These are phyloP conservation scores for Corydoras sp. DNA, from an alignment of 2,113 vertebrate species.

Conservation along the genomic window DNA sequence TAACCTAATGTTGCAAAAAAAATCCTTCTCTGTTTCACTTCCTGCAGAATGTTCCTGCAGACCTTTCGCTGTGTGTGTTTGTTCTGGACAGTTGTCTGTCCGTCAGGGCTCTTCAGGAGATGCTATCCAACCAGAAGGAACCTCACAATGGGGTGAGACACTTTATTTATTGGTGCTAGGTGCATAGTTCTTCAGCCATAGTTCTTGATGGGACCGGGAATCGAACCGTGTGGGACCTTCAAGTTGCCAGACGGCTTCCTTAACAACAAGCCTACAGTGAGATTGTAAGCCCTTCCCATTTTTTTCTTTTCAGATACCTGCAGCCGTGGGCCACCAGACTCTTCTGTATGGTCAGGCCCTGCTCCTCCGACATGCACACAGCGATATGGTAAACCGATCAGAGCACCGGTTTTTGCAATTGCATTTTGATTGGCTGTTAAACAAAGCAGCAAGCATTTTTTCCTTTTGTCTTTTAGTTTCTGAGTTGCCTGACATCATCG, in stretches of 20 bases:
- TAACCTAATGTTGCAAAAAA: neutral
- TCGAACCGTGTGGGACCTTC: too few relatives aligned
- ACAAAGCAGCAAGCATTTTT: neutral
- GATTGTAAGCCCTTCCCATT: too few relatives aligned
- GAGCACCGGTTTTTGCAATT: neutral
- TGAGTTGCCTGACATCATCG: conserved; percentile 87
- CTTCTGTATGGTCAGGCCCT: conserved; percentile 90
- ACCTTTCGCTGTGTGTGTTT: conserved; percentile 64
- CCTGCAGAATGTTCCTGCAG: conserved; percentile 69
- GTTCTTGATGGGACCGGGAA: too few relatives aligned
- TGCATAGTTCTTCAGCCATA: too few relatives aligned
- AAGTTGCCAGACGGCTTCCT: too few relatives aligned
- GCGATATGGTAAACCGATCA: conserved; percentile 76
- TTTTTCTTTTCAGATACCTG: conserved; percentile 64
- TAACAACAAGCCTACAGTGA: too few relatives aligned
- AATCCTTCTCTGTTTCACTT: conserved; percentile 13
- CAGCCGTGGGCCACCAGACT: conserved; percentile 78
- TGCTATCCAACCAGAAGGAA: conserved; percentile 53
- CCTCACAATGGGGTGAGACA: conserved; percentile 48
- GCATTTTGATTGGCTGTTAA: neutral
- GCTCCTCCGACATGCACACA: conserved; percentile 85
- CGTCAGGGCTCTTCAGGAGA: conserved; percentile 68
- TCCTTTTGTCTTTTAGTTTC: conserved; percentile 65
- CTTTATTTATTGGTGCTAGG: neutral
- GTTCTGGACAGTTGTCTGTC: conserved; percentile 65